These are phyloP conservation scores for Drosophila mulleri DNA, from an alignment of 2,888 invertebrate genomes.

Conservation along the genomic window DNA sequence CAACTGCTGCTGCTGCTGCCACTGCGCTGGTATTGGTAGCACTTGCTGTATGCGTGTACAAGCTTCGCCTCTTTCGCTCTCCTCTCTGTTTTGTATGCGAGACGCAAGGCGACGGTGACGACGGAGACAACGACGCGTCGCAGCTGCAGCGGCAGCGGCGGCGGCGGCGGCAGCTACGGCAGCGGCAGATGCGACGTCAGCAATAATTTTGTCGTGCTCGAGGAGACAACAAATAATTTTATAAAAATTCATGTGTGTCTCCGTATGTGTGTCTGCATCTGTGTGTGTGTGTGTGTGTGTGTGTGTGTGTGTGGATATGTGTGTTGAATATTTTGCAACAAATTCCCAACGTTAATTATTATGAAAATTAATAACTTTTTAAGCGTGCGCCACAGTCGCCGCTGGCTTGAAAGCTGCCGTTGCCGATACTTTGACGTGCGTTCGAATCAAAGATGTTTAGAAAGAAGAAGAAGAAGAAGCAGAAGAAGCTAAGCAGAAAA, in stretches of 20 bases:
- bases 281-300: slow-evolving; percentile 11
- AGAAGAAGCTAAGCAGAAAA: slow-evolving; percentile 10
- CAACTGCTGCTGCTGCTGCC: slow-evolving; percentile 4
- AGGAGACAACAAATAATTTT: slow-evolving; percentile 51
- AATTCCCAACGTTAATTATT: slow-evolving; percentile 49
- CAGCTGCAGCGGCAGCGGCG: slow-evolving; percentile 37
- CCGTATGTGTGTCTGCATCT: slow-evolving; percentile 2
- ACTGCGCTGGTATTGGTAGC: slow-evolving; percentile 30
- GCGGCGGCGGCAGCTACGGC: slow-evolving; percentile 64
- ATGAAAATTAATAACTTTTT: slow-evolving; percentile 56
- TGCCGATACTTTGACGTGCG: slow-evolving; percentile 41
- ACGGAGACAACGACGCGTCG: slow-evolving; percentile 30
- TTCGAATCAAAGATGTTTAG: slow-evolving; percentile 30
- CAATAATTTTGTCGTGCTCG: slow-evolving; percentile 51
- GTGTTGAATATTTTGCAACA: slow-evolving; percentile 49
- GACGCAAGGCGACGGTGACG: slow-evolving; percentile 27
- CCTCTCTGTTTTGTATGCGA: slow-evolving; percentile 49
- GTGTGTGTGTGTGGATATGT: slow-evolving; percentile 1
- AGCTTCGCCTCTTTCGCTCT: slow-evolving; percentile 13
- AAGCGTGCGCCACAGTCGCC: slow-evolving; percentile 31
- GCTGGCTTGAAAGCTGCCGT: slow-evolving; percentile 16
- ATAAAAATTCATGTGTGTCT: slow-evolving; percentile 20
- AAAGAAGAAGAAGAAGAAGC: slow-evolving; percentile 5
- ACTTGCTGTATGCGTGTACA: slow-evolving; percentile 43
- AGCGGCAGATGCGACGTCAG: slow-evolving; percentile 67